These are phyloP conservation scores for Procambarus clarkii DNA, from an alignment of 1,140 invertebrate species.

Conservation along the genomic window DNA sequence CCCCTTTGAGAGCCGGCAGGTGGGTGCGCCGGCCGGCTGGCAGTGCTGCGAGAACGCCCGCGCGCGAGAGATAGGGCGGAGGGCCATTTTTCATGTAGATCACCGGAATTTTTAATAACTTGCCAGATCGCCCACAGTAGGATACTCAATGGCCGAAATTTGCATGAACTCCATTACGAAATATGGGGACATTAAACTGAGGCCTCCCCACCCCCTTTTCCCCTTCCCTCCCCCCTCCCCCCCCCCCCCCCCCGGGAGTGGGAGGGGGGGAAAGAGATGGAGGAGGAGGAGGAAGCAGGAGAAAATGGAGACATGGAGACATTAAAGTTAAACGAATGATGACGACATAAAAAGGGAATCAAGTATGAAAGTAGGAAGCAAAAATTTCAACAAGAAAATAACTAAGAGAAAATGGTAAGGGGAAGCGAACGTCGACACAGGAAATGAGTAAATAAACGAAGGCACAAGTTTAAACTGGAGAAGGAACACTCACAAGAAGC, in stretches of 20 bases:
- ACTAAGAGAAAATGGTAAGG: background rate
- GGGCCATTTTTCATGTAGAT: slow-evolving; percentile 65
- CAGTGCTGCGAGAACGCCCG: slow-evolving; percentile 23
- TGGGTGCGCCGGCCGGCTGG: background rate
- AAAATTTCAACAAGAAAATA: background rate
- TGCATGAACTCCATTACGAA: slow-evolving; percentile 68
- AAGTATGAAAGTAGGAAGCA: background rate
- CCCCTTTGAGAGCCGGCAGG: background rate
- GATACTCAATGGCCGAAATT: slow-evolving; percentile 66
- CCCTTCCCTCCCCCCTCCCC: too few species aligned
- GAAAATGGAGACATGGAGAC: background rate
- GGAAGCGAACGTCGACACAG: background rate
- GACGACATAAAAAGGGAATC: background rate
- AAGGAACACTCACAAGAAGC: too few species aligned
- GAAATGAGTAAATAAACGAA: background rate
- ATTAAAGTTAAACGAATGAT: background rate
- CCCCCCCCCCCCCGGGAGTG: background rate
- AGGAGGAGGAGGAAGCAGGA: background rate
- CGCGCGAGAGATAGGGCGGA: slow-evolving; percentile 22
- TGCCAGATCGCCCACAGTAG: slow-evolving; percentile 59
- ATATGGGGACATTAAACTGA: slow-evolving; percentile 50
- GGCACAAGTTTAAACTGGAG: too few species aligned
- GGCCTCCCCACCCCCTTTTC: too few species aligned
- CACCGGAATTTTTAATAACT: slow-evolving; percentile 67
- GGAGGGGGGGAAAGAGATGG: background rate